Conservation (phyloP, 2,113 vertebrate species). For the Phaethornis superciliosus region DNA sequence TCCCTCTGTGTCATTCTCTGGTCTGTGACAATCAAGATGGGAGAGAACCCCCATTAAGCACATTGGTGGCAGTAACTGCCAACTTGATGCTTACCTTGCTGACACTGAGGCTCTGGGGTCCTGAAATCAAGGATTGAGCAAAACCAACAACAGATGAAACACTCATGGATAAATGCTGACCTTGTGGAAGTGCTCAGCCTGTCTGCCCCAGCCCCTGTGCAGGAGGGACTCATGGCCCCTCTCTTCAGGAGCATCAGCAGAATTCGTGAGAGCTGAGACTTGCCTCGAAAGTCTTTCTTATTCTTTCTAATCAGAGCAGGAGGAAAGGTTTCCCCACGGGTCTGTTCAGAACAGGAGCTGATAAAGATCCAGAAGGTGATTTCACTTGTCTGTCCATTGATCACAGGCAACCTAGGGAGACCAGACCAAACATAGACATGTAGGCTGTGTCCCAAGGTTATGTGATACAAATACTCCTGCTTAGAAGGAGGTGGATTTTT, state of each 20-base stretch:
- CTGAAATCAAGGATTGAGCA: background rate
- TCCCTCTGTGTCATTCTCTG: background rate
- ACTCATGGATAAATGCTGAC: background rate
- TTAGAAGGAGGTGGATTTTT: background rate
- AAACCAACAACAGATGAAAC: background rate
- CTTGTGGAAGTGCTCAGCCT: fast-evolving
- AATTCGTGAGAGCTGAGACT: background rate
- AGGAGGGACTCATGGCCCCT: background rate
- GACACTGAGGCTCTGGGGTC: background rate
- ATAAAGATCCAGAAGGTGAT: conserved; percentile 67
- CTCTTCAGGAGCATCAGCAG: background rate
- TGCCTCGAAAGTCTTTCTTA: background rate
- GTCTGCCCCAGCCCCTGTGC: background rate
- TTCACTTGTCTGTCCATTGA: conserved; percentile 55
- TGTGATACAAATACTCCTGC: conserved; percentile 42
- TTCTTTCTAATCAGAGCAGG: background rate
- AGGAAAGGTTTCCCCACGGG: background rate
- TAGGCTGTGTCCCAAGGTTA: conserved; percentile 55
- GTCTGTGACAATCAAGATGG: background rate
- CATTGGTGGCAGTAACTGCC: background rate
- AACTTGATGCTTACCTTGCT: background rate
- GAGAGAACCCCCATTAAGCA: background rate
- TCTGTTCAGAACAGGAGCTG: conserved; percentile 41
- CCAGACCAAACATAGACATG: conserved; percentile 62
- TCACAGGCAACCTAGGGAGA: conserved; percentile 65